These are phyloP conservation scores for Chiroxiphia lanceolata DNA, from an alignment of 2,797 vertebrate genomes.

Conservation along the genomic window DNA sequence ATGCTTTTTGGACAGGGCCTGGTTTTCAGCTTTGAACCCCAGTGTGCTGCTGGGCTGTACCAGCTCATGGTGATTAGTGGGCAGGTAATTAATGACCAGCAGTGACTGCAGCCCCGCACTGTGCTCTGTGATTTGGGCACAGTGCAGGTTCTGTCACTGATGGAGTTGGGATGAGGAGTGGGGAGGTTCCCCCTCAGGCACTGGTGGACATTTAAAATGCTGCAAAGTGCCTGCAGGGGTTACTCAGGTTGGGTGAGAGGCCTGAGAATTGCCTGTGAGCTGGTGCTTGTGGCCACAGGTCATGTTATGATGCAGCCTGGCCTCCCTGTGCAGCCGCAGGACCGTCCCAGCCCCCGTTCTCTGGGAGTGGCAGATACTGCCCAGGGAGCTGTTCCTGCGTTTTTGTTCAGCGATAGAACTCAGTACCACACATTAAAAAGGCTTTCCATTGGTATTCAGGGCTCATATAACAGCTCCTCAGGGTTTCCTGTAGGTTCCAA, in stretches of 20 bases:
- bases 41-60: neutral
- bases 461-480: constrained; percentile 8
- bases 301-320: neutral
- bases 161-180: neutral
- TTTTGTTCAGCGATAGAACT: neutral
- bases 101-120: neutral
- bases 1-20: neutral
- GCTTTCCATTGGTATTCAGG: constrained; percentile 37
- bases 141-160: neutral
- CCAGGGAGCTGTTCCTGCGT: neutral
- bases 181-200: neutral
- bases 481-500: neutral
- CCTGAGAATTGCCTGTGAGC: neutral
- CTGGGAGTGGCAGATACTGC: neutral
- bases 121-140: neutral
- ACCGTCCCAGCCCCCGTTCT: neutral
- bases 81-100: neutral
- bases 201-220: neutral
- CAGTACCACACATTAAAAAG: neutral
- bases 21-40: neutral
- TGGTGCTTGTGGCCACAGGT: neutral
- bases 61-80: neutral
- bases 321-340: neutral
- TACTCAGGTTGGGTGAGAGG: neutral
- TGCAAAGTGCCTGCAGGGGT: neutral